A percentile compares a stretch with the other conserved stretches of the same genome.
These are phyloP conservation scores for Ctenicera cuprea DNA, from an alignment of 2,888 invertebrate genomes.

Conservation along the genomic window DNA sequence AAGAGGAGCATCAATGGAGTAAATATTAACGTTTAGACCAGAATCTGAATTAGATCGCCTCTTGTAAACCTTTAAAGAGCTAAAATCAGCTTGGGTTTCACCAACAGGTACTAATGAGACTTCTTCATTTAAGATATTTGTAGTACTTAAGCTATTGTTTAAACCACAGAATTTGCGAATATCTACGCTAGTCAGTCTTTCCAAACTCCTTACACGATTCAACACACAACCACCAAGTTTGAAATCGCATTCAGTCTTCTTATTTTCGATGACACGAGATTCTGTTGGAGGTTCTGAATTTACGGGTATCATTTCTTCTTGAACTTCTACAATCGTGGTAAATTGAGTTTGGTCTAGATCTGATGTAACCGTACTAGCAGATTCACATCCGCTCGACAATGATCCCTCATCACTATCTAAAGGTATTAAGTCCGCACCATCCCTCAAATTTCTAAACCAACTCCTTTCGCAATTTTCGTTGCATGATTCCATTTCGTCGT, in stretches of 20 bases:
- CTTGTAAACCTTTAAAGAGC: slow-evolving; percentile 71
- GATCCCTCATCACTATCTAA: slow-evolving; percentile 84
- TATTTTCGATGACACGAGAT: slow-evolving; percentile 60
- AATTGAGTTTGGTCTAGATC: slow-evolving; percentile 72
- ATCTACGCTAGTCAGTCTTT: slow-evolving; percentile 63
- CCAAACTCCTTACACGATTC: slow-evolving; percentile 66
- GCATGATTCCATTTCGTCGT: slow-evolving; percentile 65
- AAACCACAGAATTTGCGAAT: slow-evolving; percentile 65
- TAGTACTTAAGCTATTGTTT: slow-evolving; percentile 59
- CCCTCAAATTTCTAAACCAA: slow-evolving; percentile 67
- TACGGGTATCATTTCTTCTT: slow-evolving; percentile 49
- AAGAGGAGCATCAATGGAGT: slow-evolving; percentile 73
- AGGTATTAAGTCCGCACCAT: slow-evolving; percentile 73
- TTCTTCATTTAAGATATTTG: slow-evolving; percentile 67
- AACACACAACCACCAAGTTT: slow-evolving; percentile 71
- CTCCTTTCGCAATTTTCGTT: slow-evolving; percentile 63
- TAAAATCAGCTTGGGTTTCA: slow-evolving; percentile 69
- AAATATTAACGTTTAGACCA: slow-evolving; percentile 71
- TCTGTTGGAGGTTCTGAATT: slow-evolving; percentile 40
- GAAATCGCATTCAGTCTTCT: slow-evolving; percentile 69
- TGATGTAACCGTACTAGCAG: slow-evolving; percentile 82
- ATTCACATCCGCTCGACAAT: slow-evolving; percentile 88
- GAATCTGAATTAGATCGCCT: slow-evolving; percentile 61
- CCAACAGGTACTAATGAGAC: slow-evolving; percentile 71
- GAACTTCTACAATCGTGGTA: slow-evolving; percentile 55